Evolutionary conservation across 2,888 invertebrate species (phyloP).

Genomic region (Diloba caeruleocephala): DNA sequence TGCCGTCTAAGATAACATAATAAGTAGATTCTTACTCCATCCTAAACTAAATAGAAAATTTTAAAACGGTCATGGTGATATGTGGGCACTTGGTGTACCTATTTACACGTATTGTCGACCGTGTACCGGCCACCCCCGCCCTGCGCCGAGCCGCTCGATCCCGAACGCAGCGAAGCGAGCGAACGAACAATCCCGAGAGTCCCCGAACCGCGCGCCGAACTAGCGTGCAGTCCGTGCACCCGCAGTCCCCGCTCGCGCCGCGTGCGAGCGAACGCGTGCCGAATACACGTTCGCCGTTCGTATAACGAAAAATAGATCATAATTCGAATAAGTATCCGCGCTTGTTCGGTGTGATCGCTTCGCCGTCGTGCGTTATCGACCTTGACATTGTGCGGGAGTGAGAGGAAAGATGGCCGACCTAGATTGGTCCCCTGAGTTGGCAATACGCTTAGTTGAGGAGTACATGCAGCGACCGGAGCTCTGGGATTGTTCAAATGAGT

Average conservation of each 20-base stretch:
- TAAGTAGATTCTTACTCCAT: too few relatives aligned
- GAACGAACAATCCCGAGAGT: slow-evolving; percentile 60
- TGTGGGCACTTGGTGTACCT: slow-evolving; percentile 21
- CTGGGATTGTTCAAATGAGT: slow-evolving; percentile 72
- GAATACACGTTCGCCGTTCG: slow-evolving; percentile 63
- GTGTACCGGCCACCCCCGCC: slow-evolving; percentile 25
- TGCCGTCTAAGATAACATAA: too few relatives aligned
- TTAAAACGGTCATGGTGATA: slow-evolving; percentile 48
- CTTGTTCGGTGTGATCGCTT: slow-evolving; percentile 45
- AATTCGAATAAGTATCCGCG: slow-evolving; percentile 19
- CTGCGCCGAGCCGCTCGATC: slow-evolving; percentile 35
- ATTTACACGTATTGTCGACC: slow-evolving; percentile 20
- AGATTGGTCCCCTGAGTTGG: slow-evolving; percentile 76
- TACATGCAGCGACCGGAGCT: slow-evolving; percentile 70
- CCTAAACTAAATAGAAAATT: slow-evolving; percentile 51
- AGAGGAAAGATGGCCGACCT: slow-evolving; percentile 63
- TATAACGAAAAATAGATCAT: slow-evolving; percentile 44
- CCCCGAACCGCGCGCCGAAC: slow-evolving; percentile 61
- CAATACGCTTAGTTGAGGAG: slow-evolving; percentile 69
- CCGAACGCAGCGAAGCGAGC: slow-evolving; percentile 44
- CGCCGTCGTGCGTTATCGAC: slow-evolving; percentile 27
- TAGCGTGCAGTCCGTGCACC: slow-evolving; percentile 42
- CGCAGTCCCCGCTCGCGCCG: slow-evolving; percentile 59
- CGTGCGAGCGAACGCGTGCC: slow-evolving; percentile 60
- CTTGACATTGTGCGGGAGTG: slow-evolving; percentile 47